Evolutionary conservation across 2,888 invertebrate species (phyloP).

Genomic region (Platerodrilus igneus): DNA sequence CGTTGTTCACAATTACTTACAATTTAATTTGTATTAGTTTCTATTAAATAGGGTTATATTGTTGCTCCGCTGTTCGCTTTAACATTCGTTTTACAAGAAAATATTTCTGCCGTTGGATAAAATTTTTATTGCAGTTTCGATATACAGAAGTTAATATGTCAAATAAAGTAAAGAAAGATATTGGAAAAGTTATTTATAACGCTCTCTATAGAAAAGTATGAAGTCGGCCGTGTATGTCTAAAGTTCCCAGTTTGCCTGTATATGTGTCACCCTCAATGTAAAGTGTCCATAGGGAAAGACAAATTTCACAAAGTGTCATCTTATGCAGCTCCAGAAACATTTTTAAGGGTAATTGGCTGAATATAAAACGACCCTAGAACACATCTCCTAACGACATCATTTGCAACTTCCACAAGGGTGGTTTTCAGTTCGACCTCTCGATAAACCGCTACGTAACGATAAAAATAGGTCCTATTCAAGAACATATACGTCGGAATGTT

Average conservation of each 20-base stretch:
- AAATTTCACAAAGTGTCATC: slow-evolving; percentile 36
- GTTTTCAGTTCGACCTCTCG: slow-evolving; percentile 17
- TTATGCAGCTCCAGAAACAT: slow-evolving; percentile 30
- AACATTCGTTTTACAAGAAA: too few relatives aligned
- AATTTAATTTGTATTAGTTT: too few relatives aligned
- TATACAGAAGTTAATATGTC: too few relatives aligned
- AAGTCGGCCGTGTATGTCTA: slow-evolving; percentile 7
- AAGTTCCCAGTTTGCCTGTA: slow-evolving; percentile 22
- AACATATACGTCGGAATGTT: too few relatives aligned
- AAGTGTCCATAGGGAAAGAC: slow-evolving; percentile 35
- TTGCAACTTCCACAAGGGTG: slow-evolving; percentile 34
- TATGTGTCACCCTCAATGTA: slow-evolving; percentile 34
- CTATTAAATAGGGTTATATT: too few relatives aligned
- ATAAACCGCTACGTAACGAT: slow-evolving; percentile 14
- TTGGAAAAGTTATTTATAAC: slow-evolving; percentile 30
- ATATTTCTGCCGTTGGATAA: too few relatives aligned
- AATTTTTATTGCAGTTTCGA: slow-evolving; percentile 9
- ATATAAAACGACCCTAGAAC: slow-evolving; percentile 32
- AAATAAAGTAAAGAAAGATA: slow-evolving; percentile 17
- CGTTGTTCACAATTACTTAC: too few relatives aligned
- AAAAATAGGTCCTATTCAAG: slow-evolving; percentile 16
- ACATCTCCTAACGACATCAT: slow-evolving; percentile 37
- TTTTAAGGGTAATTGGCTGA: slow-evolving; percentile 36
- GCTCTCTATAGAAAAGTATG: slow-evolving; percentile 24
- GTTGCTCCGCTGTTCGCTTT: too few relatives aligned